Conservation (phyloP, 2,888 invertebrate species). For the Cerceris ruficornis region DNA sequence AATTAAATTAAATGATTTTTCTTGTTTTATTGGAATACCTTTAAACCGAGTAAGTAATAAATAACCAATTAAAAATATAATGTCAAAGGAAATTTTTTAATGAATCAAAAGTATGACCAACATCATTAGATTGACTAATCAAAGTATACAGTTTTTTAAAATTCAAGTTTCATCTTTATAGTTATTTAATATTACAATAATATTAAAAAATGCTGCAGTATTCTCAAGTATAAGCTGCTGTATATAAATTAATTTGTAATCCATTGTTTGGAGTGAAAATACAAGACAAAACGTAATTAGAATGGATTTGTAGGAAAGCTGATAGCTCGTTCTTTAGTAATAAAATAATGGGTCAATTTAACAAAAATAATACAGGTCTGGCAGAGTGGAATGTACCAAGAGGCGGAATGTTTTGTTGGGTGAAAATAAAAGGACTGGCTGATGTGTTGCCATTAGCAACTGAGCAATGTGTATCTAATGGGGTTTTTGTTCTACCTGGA, state of each 20-base stretch:
- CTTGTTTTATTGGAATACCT: not conserved
- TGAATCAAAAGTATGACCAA: not conserved
- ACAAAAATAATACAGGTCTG: slow-evolving; percentile 81
- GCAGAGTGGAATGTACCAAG: slow-evolving; percentile 87
- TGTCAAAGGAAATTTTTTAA: not conserved
- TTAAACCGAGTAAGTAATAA: not conserved
- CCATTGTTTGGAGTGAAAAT: too few species aligned
- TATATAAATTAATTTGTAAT: too few species aligned
- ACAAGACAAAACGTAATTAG: too few species aligned
- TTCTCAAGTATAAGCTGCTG: too few species aligned
- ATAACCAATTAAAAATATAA: not conserved
- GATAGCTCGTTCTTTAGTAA: not conserved
- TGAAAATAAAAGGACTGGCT: slow-evolving; percentile 85
- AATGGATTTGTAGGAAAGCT: not conserved
- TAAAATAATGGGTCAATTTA: not conserved
- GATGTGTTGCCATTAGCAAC: slow-evolving; percentile 88
- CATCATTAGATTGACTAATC: too few species aligned
- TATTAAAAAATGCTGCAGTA: too few species aligned
- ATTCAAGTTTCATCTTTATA: too few species aligned
- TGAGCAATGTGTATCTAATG: slow-evolving; percentile 85
- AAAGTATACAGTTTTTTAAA: too few species aligned
- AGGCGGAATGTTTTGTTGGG: slow-evolving; percentile 92
- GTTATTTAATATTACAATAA: too few species aligned
- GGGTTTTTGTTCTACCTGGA: slow-evolving; percentile 88
- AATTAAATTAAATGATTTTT: slow-evolving; percentile 4